Evolutionary conservation across 2,797 vertebrate genomes (phyloP).

Genomic region (Phrynocephalus guinanensis): DNA sequence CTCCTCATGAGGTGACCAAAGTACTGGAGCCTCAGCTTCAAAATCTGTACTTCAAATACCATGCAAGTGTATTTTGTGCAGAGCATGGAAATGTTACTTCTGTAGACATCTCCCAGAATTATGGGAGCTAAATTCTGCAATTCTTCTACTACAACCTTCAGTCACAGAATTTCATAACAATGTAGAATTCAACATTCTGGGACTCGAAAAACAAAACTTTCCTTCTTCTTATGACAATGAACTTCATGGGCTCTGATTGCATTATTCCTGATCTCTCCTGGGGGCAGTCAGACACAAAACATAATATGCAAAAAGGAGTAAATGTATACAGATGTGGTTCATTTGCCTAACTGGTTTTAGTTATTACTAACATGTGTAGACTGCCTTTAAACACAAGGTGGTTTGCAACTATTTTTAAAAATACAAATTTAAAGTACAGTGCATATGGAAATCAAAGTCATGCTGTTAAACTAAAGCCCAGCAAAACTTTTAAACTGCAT

Average conservation of each 20-base stretch:
- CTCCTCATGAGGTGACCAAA: too few relatives aligned
- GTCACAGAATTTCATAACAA: background rate
- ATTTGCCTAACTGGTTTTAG: background rate
- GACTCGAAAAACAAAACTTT: background rate
- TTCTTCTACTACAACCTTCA: background rate
- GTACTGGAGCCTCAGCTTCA: too few relatives aligned
- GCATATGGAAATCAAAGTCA: background rate
- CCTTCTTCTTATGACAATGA: background rate
- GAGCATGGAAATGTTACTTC: too few relatives aligned
- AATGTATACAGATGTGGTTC: background rate
- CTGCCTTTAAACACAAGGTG: background rate
- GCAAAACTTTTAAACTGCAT: background rate
- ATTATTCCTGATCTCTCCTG: too few relatives aligned
- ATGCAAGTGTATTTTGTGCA: too few relatives aligned
- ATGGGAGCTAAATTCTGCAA: background rate
- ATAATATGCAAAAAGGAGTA: background rate
- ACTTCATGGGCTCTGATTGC: background rate
- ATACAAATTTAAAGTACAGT: background rate
- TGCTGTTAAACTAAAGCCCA: background rate
- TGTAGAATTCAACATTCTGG: background rate
- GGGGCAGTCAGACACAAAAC: background rate
- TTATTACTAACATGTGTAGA: background rate
- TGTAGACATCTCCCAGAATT: too few relatives aligned
- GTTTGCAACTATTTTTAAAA: conserved; percentile 3
- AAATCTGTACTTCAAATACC: too few relatives aligned